Evolutionary conservation across 2,888 invertebrate genomes (phyloP).

Genomic region (Trachelus stipa): DNA sequence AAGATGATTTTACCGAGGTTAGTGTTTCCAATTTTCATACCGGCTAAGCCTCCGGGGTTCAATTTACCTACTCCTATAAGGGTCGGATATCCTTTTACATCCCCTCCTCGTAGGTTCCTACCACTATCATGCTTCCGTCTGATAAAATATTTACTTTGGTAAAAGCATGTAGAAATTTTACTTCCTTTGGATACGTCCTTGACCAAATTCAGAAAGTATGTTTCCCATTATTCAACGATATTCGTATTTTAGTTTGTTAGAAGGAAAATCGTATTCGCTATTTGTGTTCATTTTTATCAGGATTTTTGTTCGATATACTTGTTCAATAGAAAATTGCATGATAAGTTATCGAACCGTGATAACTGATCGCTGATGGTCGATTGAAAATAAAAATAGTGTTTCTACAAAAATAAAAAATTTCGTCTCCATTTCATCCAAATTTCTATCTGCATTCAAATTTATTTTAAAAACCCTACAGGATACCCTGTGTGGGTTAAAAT

Average conservation of each 20-base stretch:
- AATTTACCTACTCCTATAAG: constrained; percentile 41
- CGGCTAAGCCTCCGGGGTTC: constrained; percentile 42
- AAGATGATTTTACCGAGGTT: not conserved
- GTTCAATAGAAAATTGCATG: not conserved
- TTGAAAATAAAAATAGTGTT: not conserved
- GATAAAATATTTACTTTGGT: constrained; percentile 30
- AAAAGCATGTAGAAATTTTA: not conserved
- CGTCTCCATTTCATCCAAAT: no score
- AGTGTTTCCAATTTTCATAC: constrained; percentile 43
- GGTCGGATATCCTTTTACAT: constrained; percentile 13
- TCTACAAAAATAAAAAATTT: not conserved
- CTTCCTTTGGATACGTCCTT: not conserved
- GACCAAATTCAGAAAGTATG: not conserved
- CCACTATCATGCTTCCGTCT: constrained; percentile 14
- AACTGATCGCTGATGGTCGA: not conserved
- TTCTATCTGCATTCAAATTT: not conserved
- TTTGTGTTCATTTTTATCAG: not conserved
- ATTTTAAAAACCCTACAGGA: not conserved
- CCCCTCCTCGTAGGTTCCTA: constrained; percentile 9
- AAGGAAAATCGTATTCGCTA: not conserved
- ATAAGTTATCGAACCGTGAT: not conserved
- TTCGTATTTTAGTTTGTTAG: not conserved
- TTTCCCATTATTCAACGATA: not conserved
- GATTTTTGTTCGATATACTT: not conserved
- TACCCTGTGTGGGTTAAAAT: no score